phyloP scores from a whole-genome alignment of 2,888 invertebrate genomes.

The Alentia gelatinosa region DNA sequence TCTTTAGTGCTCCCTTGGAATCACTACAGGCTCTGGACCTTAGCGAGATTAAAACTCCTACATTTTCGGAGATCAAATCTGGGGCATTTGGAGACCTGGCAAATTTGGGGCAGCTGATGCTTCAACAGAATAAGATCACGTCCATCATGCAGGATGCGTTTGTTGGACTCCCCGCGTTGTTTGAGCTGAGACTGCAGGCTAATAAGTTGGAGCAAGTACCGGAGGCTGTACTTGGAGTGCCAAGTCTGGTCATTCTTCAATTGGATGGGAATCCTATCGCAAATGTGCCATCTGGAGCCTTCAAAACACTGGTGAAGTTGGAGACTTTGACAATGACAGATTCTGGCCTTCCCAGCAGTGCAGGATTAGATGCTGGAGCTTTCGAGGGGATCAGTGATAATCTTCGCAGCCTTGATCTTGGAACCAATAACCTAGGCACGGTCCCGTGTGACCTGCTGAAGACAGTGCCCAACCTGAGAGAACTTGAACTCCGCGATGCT shows the following conservation, averaged over 20 bases:
- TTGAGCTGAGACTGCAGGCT: not conserved
- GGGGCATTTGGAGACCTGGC: not conserved
- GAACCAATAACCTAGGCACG: not conserved
- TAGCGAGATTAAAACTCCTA: not conserved
- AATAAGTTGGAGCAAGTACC: not conserved
- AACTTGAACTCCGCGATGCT: not conserved
- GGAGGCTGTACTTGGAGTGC: not conserved
- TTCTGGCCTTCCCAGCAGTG: not conserved
- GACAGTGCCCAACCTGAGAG: not conserved
- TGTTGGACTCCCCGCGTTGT: not conserved
- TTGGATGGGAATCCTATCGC: conserved; percentile 6
- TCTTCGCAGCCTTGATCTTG: not conserved
- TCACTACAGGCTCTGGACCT: conserved; percentile 5
- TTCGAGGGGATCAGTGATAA: not conserved
- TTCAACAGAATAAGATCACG: not conserved
- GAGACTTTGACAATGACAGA: not conserved
- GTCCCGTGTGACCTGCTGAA: not conserved
- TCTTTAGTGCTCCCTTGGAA: not conserved
- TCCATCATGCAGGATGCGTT: not conserved
- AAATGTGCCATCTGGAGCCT: not conserved
- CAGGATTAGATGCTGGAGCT: not conserved
- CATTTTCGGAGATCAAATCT: not conserved
- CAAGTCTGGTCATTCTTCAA: not conserved
- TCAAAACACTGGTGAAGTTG: not conserved
- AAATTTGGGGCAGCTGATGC: not conserved